A percentile compares a stretch with the other conserved stretches of the same genome.
Conservation (phyloP, 2,113 vertebrate genomes). For the Colistium nudipinnis region DNA sequence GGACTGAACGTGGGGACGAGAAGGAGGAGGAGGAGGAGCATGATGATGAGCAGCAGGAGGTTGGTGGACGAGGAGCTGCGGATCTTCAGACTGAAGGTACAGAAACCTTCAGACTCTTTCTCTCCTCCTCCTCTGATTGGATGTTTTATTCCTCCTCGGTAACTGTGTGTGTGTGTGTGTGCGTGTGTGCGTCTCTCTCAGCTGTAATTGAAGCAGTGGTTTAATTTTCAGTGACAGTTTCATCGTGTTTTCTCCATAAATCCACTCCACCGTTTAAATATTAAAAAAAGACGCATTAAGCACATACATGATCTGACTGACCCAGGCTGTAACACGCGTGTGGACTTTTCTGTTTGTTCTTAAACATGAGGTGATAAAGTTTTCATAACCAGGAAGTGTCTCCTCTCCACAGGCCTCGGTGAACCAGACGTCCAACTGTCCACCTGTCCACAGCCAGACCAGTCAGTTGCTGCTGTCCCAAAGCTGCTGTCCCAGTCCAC, state of each 20-base stretch:
- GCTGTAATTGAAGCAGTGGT: too few species aligned
- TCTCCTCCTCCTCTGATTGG: slow-evolving; percentile 4
- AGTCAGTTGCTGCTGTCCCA: background rate
- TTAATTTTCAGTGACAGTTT: too few species aligned
- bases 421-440: slow-evolving; percentile 1
- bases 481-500: slow-evolving; percentile 15
- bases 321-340: too few species aligned
- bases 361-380: too few species aligned
- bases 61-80: slow-evolving; percentile 39
- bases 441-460: background rate
- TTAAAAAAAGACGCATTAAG: too few species aligned
- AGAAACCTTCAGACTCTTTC: slow-evolving; percentile 13
- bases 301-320: too few species aligned
- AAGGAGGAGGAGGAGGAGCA: background rate
- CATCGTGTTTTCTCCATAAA: too few species aligned
- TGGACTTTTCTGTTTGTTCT: too few species aligned
- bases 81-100: slow-evolving; percentile 63
- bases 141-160: background rate
- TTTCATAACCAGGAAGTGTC: too few species aligned
- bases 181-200: slow-evolving; percentile 4
- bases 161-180: background rate
- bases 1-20: background rate
- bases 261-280: too few species aligned
- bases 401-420: too few species aligned
- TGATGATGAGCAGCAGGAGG: slow-evolving; percentile 6